Base-by-base conservation (phyloP, 2,113 vertebrate species). In the Serinus canaria region DNA sequence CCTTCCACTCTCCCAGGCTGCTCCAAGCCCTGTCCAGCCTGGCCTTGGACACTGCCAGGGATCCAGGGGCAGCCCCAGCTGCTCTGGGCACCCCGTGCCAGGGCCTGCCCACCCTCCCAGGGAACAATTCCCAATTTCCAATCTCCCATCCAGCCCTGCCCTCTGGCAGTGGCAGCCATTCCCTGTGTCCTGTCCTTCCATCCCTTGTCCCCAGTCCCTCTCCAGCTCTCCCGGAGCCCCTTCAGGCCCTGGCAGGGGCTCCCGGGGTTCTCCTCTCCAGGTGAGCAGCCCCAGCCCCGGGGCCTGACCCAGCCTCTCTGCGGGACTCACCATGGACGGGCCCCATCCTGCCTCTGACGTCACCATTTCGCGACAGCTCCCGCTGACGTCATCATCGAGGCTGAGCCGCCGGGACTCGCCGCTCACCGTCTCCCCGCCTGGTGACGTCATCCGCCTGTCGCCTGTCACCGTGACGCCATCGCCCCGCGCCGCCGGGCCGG, bases 251-350 rank as follows among this genome's bases (percentile, higher is more conserved):
- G 83, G 4, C 4, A 47, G 55, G 23, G 49, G 20, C 11, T 72
- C n/a, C 5, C 5, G 23, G 23, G 46, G 6, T 2, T 77, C 37
- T 4, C 41, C 21, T 15, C 33, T 3, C 11, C 55, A 23, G 33
- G 6, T 10, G 27, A 30, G 3, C 70, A 2, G 3, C 10, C 19
- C 30, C 20, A 7, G 52, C 3, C 21, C 43, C 0, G 27, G 25
- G 27, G 13, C 28, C 64, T 3, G 23, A 37, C 66, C n/a, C 46
- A 14, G 27, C 27, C 27, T 15, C 37, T 1, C 64, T 3, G 11
- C 22, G 17, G 22, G 7, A 56, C 80, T 77, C 56, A 56, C 80
- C 80, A 4, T 7, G 60, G 1, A 6, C 58, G 4, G 31, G 43
- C 35, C 24, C 58, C 75, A 55, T 63, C 9, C 47, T 41, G 24